Base-by-base conservation (phyloP, 2,888 invertebrate genomes). In the Eupithecia subumbrata region DNA sequence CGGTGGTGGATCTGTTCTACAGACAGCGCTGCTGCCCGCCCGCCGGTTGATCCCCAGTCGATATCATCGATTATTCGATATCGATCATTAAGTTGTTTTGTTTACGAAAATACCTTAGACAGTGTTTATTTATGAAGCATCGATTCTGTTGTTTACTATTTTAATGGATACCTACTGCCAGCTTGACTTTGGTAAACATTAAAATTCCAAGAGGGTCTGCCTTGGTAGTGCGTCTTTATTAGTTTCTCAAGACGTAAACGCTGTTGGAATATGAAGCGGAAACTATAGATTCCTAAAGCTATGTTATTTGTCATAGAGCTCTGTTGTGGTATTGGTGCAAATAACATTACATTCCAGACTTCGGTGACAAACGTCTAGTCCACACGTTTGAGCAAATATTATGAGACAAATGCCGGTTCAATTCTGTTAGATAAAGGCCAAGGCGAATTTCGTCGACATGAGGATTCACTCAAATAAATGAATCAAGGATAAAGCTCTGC, bases 81-180 rank as follows among this genome's bases (percentile, higher is more conserved):
- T 11, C 4, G 14, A 60, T 60, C 60, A 60, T 5, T 56, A 8
- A 40, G 25, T 63, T 63, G 30, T 63, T 63, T 63, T 25, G 5
- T 16, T 63, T 30, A 25, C 40, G 5, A 37, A 11, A 22, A 67
- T 37, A 66, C 56, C n/a, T 56, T 3, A 37, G 66, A 18, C 34
- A n/a, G 66, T 37, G 18, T 64, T 40, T 66, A 37, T 66, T 40
- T 22, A n/a, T 11, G 3, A 40, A 64, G 8, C 16, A 64, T 40
- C 66, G 12, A 40, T 40, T 5, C 22, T 67, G 18, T 67, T 67
- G 66, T 67, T 67, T 67, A 40, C 66, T 22, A 12, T n/a, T 22
- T n/a, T 67, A 67, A 67, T 37, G 37, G 37, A 67, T 67, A 37
- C 18, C 66, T 34, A 25, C 63, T 30, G 22, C 56, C 22, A n/a